phyloP scores from a whole-genome alignment of 2,113 vertebrate genomes.

The Corythornis cristatus region DNA sequence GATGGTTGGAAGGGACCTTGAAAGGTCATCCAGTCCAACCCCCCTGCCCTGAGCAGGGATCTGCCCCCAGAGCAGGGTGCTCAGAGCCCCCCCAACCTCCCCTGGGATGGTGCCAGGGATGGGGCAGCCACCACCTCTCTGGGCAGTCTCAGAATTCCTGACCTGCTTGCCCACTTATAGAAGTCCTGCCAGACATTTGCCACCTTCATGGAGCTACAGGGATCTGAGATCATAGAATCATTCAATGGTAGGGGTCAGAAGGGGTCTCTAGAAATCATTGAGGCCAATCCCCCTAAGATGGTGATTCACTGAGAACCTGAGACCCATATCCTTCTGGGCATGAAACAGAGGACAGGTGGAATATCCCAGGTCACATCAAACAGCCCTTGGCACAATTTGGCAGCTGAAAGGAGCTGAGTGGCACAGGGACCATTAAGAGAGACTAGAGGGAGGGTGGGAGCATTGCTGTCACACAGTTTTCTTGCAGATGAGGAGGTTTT shows the following conservation, averaged over 20 bases:
- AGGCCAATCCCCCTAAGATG: no score
- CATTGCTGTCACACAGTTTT: accelerated
- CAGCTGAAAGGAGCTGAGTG: not conserved
- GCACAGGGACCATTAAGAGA: not conserved
- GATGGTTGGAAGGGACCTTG: no score
- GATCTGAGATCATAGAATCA: no score
- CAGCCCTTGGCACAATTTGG: not conserved
- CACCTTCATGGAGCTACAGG: accelerated
- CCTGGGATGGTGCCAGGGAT: not conserved
- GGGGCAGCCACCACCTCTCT: not conserved
- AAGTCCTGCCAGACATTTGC: not conserved
- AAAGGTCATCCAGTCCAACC: no score
- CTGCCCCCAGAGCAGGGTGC: no score
- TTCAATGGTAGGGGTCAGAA: no score
- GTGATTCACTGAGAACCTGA: not conserved
- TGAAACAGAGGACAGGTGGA: not conserved
- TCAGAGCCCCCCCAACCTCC: no score
- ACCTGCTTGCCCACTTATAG: not conserved
- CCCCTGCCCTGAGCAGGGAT: no score
- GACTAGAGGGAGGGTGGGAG: not conserved
- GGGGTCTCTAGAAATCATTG: no score
- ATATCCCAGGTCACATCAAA: not conserved
- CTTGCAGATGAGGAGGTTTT: not conserved
- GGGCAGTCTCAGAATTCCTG: not conserved
- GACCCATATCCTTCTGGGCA: not conserved